Base-by-base conservation (phyloP, 2,797 vertebrate genomes). In the Basileuterus tristriatus region DNA sequence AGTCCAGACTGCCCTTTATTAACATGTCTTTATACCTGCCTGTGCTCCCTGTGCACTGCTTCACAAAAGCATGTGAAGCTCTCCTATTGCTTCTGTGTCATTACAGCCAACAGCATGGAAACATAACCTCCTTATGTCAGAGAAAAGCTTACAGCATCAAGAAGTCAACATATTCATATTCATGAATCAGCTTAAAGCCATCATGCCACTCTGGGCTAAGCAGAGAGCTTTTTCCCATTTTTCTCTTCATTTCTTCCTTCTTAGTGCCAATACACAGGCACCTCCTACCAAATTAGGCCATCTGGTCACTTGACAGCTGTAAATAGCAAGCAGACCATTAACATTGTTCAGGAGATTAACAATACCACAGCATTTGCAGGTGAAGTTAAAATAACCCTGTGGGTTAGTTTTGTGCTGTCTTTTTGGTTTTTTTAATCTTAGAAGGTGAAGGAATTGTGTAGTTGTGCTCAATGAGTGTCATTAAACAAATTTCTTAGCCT, bases 21-120 rank as follows among this genome's bases (percentile, higher is more conserved):
- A 72, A 74, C 13, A 12, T 4, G 4, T 20, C 20, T 52, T 87
- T 47, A 6, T 22, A 55, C 29, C 47, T 72, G 59, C 12, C 15
- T 0, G 0, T 9, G 22, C 6, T 70, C 74, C 34, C 43, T 26
- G 30, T 20, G 19, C 55, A 11, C 11, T 30, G 30, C 41, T 70
- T 26, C 63, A 50, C 46, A 68, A n/a, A 7, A 47, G 21, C 20
- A 78, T 0, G 3, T 15, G 67, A 89, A 69, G 50, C 41, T 75
- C 64, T 77, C 20, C 44, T 67, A 53, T 12, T 34, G 26, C 59
- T 68, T 60, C 43, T 50, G 13, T 24, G 4, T 24, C 58, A 37
- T 29, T 77, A 58, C 15, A 72, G 43, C 9, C 44, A 75, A 27
- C 3, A 50, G 26, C 1, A 79, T 1, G 5, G 34, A 79, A 82